These are phyloP conservation scores for Agonopterix heracliana DNA, from an alignment of 2,888 invertebrate genomes.

Conservation along the genomic window DNA sequence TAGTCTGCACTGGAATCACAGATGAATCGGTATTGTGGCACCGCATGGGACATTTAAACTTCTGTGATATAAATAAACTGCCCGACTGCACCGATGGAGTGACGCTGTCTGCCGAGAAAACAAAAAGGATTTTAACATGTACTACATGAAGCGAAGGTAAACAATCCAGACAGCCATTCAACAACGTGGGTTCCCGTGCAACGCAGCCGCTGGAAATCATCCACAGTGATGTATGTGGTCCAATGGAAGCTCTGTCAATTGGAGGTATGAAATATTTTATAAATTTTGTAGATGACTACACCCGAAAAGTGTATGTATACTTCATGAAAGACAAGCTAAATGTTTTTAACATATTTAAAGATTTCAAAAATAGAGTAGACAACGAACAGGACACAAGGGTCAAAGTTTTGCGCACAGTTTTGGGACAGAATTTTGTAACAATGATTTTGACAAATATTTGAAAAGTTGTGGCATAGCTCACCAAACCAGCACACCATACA, in stretches of 20 bases:
- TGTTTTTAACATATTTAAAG: slow-evolving; percentile 6
- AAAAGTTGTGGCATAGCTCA: slow-evolving; percentile 22
- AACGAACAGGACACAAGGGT: slow-evolving; percentile 8
- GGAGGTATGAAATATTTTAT: slow-evolving; percentile 2
- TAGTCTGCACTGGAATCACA: not conserved
- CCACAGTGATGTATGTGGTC: too few relatives aligned
- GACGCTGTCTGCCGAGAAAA: not conserved
- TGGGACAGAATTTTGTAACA: slow-evolving; percentile 13
- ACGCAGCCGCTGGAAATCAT: too few relatives aligned
- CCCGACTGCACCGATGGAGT: slow-evolving; percentile 3
- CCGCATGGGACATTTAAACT: slow-evolving; percentile 9
- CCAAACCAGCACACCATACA: slow-evolving; percentile 22
- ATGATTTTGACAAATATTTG: slow-evolving; percentile 6
- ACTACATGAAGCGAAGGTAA: slow-evolving; percentile 1
- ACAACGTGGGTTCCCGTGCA: not conserved
- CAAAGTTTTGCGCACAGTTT: slow-evolving; percentile 8
- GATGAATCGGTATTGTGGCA: slow-evolving; percentile 3
- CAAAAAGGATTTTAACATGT: too few relatives aligned
- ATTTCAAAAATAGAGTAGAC: slow-evolving; percentile 12
- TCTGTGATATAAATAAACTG: slow-evolving; percentile 3
- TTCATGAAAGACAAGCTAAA: slow-evolving; percentile 3
- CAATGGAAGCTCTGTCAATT: slow-evolving; percentile 2
- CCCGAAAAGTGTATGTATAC: not conserved
- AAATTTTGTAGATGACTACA: slow-evolving; percentile 1
- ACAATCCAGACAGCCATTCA: not conserved